These are phyloP conservation scores for Tapera naevia DNA, from an alignment of 2,797 vertebrate species.

Conservation along the genomic window DNA sequence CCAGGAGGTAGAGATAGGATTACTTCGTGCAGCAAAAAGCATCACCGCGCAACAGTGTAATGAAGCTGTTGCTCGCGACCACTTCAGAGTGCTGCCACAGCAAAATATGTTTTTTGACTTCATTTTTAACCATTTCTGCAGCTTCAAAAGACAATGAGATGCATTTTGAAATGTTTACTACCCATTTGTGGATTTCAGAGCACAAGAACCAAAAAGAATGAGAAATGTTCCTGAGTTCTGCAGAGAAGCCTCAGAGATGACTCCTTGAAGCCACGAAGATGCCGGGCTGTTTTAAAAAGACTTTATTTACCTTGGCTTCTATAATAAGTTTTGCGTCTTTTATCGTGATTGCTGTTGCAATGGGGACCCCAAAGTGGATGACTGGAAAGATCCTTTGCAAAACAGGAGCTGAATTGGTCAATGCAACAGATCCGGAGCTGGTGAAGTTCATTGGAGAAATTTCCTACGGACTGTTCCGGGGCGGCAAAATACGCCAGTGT, in stretches of 20 bases:
- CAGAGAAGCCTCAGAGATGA: conserved; percentile 68
- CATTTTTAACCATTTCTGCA: not conserved
- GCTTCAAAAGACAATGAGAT: not conserved
- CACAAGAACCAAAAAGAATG: not conserved
- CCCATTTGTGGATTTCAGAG: not conserved
- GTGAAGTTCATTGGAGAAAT: conserved; percentile 91
- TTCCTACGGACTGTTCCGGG: conserved; percentile 91
- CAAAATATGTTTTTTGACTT: not conserved
- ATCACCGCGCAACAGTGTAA: not conserved
- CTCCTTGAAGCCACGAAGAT: conserved; percentile 75
- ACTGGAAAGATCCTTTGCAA: conserved; percentile 91
- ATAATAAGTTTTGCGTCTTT: conserved; percentile 85
- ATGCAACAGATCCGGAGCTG: conserved; percentile 89
- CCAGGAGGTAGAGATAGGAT: conserved; percentile 48
- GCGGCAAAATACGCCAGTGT: conserved; percentile 89
- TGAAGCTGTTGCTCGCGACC: not conserved
- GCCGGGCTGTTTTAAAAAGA: conserved; percentile 89
- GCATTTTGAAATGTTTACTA: not conserved
- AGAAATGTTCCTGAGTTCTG: not conserved
- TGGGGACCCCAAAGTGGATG: conserved; percentile 89
- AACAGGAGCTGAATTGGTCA: conserved; percentile 93
- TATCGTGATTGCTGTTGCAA: conserved; percentile 82
- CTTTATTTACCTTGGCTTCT: conserved; percentile 85
- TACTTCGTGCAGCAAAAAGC: conserved; percentile 59
- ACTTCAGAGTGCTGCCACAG: not conserved